These are phyloP conservation scores for Microcebus ravelobensis DNA, from an alignment of 2,113 vertebrate species.

Conservation along the genomic window DNA sequence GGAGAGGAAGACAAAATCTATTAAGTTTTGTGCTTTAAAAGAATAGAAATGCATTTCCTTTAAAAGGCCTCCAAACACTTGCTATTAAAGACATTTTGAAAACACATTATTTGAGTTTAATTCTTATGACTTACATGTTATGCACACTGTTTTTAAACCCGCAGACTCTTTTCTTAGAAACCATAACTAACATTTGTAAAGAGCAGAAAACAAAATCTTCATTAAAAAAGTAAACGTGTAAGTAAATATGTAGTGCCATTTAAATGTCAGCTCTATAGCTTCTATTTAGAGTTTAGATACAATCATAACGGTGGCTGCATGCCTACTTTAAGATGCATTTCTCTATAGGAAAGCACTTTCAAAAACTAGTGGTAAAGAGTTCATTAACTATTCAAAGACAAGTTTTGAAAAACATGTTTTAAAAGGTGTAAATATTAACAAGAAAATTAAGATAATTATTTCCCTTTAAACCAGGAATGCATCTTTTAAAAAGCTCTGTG, in stretches of 20 bases:
- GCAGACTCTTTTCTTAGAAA: constrained; percentile 69
- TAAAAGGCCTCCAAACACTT: not conserved
- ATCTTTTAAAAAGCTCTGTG: constrained; percentile 58
- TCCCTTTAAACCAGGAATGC: constrained; percentile 65
- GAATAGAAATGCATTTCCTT: constrained; percentile 41
- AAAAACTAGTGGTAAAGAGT: not conserved
- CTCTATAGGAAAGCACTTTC: constrained; percentile 31
- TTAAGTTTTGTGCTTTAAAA: constrained; percentile 22
- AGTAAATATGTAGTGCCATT: constrained; percentile 46
- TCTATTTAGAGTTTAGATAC: not conserved
- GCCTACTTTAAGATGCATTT: constrained; percentile 74
- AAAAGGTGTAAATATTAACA: not conserved
- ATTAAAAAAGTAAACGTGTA: constrained; percentile 61
- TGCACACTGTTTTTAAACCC: constrained; percentile 66
- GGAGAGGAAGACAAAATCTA: not conserved
- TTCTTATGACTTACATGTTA: not conserved
- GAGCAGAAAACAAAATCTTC: constrained; percentile 63
- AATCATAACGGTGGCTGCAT: constrained; percentile 55
- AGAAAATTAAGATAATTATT: not conserved
- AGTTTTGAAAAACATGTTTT: not conserved
- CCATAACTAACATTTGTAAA: constrained; percentile 53
- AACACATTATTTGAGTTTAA: not conserved
- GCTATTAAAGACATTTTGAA: constrained; percentile 10
- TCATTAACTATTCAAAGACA: not conserved
- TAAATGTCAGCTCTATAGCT: constrained; percentile 6